Evolutionary conservation across 2,888 invertebrate species (phyloP), one percentile per base, ranked within the genome.

Genomic region (Napeogenes inachia): DNA sequence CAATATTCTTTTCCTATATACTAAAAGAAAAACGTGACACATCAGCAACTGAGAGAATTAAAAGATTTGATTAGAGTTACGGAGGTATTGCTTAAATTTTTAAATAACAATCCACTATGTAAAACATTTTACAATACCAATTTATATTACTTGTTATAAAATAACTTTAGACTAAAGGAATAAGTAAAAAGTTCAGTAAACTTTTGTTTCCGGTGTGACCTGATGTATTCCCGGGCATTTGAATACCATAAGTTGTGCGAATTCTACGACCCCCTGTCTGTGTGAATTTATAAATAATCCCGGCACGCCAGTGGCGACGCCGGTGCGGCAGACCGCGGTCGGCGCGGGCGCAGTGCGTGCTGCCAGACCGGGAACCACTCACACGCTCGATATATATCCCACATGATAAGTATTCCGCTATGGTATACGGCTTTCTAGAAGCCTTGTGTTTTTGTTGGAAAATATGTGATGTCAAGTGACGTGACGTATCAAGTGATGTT

Each of bases 211-310:
- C 86, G 85, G 85, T 75, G 78, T 73, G 82, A 79, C 76, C 76
- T 79, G 82, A 73, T 82, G 81, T 78, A 79, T 79, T 79, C 78
- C 81, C 80, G 80, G 80, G 76, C 77, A 78, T 74, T 77, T 80
- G 79, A 85, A 86, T 87, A 81, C 82, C 86, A 76, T 75, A 77
- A 81, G 81, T 82, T 80, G 81, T 85, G 87, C 89, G 80, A 89
- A 84, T 89, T 84, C 88, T 89, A 87, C 88, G 89, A 89, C 89
- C 90, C 88, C 87, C 84, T 89, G 87, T 89, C 86, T 87, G 84
- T 76, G 76, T 83, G 82, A 85, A 89, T 89, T 89, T 90, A 90
- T 89, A 89, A 89, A 90, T 90, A 90, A 87, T 88, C 84, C 86
- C 85, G 84, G 77, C 79, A 74, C 77, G 88, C 83, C 89, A 90